phyloP scores from a whole-genome alignment of 2,888 invertebrate species.

The Ditylenchus weischeri region DNA sequence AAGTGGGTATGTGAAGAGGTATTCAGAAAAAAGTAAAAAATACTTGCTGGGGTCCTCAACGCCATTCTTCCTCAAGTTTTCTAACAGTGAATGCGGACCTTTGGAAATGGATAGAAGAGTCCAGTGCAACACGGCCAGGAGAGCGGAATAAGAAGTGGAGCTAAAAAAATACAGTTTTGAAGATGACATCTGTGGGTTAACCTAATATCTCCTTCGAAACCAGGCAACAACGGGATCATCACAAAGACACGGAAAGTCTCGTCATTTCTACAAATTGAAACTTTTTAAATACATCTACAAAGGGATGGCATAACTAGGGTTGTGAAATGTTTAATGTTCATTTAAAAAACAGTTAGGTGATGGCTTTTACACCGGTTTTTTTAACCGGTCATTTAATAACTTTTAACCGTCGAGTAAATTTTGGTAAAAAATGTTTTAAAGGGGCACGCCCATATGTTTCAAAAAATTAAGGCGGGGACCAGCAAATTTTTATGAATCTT shows the following conservation, averaged over 20 bases:
- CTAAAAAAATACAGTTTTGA: conserved; percentile 1
- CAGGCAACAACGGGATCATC: conserved; percentile 57
- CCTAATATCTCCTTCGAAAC: conserved; percentile 73
- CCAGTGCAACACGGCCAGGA: conserved; percentile 93
- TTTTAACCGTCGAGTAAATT: no score
- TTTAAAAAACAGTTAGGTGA: no score
- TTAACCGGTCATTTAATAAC: no score
- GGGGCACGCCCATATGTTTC: no score
- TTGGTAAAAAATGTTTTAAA: no score
- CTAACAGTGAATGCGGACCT: conserved; percentile 79
- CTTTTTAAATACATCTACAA: no score
- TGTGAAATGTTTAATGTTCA: no score
- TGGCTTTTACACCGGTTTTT: no score
- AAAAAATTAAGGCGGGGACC: no score
- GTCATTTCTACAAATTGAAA: conserved; percentile 43
- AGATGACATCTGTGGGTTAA: conserved; percentile 14
- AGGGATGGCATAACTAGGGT: no score
- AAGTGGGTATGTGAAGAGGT: no score
- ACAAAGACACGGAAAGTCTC: conserved; percentile 57
- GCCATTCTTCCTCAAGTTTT: conserved; percentile 70
- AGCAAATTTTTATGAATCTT: no score
- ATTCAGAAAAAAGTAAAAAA: conserved; percentile 42
- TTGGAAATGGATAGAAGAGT: conserved; percentile 90
- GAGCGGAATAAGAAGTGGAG: conserved; percentile 66
- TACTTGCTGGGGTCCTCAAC: conserved; percentile 62